These are phyloP conservation scores for Notolepis coatsorum DNA, from an alignment of 2,797 vertebrate genomes.

Conservation along the genomic window DNA sequence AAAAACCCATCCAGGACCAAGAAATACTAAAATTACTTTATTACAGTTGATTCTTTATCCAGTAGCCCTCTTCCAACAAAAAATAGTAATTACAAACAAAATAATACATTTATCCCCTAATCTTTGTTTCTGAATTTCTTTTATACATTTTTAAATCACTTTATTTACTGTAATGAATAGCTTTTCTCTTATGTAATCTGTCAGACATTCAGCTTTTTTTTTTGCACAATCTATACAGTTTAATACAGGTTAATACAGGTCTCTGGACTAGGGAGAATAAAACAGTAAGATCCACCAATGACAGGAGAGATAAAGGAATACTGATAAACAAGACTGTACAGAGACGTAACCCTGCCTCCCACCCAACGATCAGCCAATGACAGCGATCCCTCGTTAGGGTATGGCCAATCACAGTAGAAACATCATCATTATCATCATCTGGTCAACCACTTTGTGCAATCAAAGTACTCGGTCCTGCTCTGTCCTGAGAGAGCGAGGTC, in stretches of 20 bases:
- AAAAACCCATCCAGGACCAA: constrained; percentile 28
- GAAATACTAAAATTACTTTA: constrained; percentile 99
- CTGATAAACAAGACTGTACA: constrained; percentile 96
- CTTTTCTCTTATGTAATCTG: constrained; percentile 74
- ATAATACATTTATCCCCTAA: constrained; percentile 96
- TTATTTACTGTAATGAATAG: constrained; percentile 73
- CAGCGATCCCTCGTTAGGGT: constrained; percentile 35
- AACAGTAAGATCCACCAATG: constrained; percentile 75
- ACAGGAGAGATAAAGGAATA: constrained; percentile 86
- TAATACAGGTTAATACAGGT: constrained; percentile 98
- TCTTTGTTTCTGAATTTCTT: constrained; percentile 73
- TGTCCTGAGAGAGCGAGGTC: constrained; percentile 68
- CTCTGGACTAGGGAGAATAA: constrained; percentile 87
- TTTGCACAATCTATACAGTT: constrained; percentile 98
- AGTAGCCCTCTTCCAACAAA: constrained; percentile 98
- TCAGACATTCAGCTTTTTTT: constrained; percentile 90
- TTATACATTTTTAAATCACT: constrained; percentile 83
- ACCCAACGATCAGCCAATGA: constrained; percentile 52
- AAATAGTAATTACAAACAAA: constrained; percentile 99
- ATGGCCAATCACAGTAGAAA: constrained; percentile 65
- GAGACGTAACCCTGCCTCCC: constrained; percentile 65
- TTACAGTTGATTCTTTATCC: constrained; percentile 98
- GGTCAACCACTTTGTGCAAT: constrained; percentile 78
- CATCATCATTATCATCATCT: constrained; percentile 36
- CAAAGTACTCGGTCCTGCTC: constrained; percentile 73